A percentile compares a stretch with the other conserved stretches of the same genome.
phyloP scores from a whole-genome alignment of 2,113 vertebrate species.

The Diphyllodes magnificus region DNA sequence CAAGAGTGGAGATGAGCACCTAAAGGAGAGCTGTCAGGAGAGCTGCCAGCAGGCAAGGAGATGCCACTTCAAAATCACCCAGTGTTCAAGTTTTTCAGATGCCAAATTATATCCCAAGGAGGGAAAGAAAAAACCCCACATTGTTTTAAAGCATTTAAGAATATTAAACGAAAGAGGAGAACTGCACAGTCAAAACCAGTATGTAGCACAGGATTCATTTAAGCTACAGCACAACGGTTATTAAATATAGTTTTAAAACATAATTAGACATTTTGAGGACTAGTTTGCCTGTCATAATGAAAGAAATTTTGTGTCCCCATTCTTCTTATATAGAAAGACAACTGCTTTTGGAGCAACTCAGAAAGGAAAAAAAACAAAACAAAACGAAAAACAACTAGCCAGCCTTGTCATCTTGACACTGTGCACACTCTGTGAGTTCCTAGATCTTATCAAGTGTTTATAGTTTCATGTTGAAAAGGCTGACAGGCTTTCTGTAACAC shows the following conservation, averaged over 20 bases:
- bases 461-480: background rate
- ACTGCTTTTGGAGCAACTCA: background rate
- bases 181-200: background rate
- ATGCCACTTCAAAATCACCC: background rate
- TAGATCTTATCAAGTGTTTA: background rate
- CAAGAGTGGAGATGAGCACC: background rate
- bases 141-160: background rate
- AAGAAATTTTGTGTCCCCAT: background rate
- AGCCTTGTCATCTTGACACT: background rate
- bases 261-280: background rate
- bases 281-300: background rate
- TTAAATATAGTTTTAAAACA: background rate
- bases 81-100: background rate
- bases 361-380: background rate
- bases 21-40: background rate
- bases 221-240: background rate
- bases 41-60: background rate
- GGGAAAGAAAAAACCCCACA: rapidly evolving
- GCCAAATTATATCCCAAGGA: background rate
- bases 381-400: background rate
- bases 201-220: background rate
- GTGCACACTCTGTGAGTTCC: background rate
- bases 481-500: background rate
- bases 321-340: background rate
- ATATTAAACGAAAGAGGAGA: background rate